Evolutionary conservation across 2,888 invertebrate species (phyloP).

Genomic region (Allygus modestus): DNA sequence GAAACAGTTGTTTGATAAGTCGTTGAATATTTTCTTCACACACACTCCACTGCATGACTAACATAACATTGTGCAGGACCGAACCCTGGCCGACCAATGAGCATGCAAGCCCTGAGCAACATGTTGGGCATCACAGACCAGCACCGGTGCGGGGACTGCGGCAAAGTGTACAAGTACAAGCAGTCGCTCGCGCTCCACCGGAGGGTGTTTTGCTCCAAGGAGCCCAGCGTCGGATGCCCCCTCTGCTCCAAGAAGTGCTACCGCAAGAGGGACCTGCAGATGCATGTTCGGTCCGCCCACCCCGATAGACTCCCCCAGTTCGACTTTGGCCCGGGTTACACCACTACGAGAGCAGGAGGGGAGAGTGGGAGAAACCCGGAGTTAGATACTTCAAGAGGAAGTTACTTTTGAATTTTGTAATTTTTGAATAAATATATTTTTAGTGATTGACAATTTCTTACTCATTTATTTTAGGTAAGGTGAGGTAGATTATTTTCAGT

Average conservation of each 20-base stretch:
- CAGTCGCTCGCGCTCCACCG: slow-evolving; percentile 70
- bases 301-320: slow-evolving; percentile 21
- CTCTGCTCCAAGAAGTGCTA: slow-evolving; percentile 70
- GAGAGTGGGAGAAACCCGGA: background rate
- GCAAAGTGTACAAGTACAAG: slow-evolving; percentile 66
- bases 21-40: too few species aligned
- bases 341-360: background rate
- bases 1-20: too few species aligned
- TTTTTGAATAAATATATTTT: background rate
- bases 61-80: slow-evolving; percentile 4
- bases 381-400: background rate
- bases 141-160: slow-evolving; percentile 60
- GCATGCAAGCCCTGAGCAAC: background rate
- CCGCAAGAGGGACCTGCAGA: slow-evolving; percentile 55
- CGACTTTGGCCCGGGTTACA: background rate
- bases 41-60: background rate
- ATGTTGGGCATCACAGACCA: background rate
- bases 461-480: background rate
- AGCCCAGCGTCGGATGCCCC: slow-evolving; percentile 73
- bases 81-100: background rate
- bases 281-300: slow-evolving; percentile 54
- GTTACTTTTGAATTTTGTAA: slow-evolving; percentile 17
- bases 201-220: slow-evolving; percentile 73
- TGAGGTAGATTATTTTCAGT: background rate
- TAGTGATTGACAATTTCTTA: background rate